Conservation (phyloP, 2,888 invertebrate genomes). For the Lasioglossum vierecki region DNA sequence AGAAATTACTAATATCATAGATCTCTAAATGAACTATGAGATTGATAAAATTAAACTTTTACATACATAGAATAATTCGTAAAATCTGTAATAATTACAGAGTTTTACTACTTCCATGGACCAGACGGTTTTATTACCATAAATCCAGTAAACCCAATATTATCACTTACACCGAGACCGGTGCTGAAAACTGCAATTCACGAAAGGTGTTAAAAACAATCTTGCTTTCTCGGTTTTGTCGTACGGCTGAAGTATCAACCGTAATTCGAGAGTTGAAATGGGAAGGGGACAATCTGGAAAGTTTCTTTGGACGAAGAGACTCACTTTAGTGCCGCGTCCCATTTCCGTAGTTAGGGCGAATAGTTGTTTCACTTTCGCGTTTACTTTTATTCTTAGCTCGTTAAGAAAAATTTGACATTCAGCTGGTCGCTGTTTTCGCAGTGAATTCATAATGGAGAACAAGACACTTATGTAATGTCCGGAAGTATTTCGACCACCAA, state of each 20-base stretch:
- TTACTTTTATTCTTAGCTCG: slow-evolving; percentile 20
- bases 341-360: slow-evolving; percentile 26
- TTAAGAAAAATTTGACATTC: slow-evolving; percentile 28
- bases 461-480: neutral
- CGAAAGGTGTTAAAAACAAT: neutral
- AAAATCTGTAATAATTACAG: neutral
- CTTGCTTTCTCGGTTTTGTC: slow-evolving; percentile 33
- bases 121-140: neutral
- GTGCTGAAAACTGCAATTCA: neutral
- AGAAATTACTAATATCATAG: too few species aligned
- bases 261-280: slow-evolving; percentile 50
- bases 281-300: slow-evolving; percentile 42
- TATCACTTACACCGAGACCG: neutral
- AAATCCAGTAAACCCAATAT: neutral
- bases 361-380: slow-evolving; percentile 24
- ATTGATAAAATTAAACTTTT: neutral
- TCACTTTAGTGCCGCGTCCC: slow-evolving; percentile 18
- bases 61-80: neutral
- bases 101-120: neutral
- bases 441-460: slow-evolving; percentile 17
- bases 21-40: neutral
- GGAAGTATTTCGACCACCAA: neutral
- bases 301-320: slow-evolving; percentile 35
- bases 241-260: slow-evolving; percentile 49
- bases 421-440: slow-evolving; percentile 9